phyloP scores from a whole-genome alignment of 1,140 invertebrate species.

The Acromyrmex charruanus region DNA sequence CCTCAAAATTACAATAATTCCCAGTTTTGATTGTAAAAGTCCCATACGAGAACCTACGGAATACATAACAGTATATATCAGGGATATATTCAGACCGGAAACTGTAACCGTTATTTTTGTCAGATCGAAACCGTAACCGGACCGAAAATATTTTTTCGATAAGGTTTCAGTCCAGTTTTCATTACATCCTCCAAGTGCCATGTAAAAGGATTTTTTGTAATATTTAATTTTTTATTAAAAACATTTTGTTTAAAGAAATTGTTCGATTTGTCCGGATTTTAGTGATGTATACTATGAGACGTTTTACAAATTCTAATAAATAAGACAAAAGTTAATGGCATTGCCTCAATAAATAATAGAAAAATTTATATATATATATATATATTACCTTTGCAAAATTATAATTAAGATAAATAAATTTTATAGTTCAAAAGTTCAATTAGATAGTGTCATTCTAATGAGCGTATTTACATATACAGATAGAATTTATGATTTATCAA shows the following conservation, averaged over 20 bases:
- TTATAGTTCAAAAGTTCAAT: not conserved
- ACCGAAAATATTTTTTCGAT: too few species aligned
- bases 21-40: constrained; percentile 78
- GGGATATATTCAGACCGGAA: too few species aligned
- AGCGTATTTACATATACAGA: not conserved
- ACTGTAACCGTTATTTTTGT: too few species aligned
- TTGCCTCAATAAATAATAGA: not conserved
- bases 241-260: too few species aligned
- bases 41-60: constrained; percentile 73
- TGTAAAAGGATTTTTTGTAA: too few species aligned
- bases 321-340: not conserved
- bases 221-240: too few species aligned
- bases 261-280: too few species aligned
- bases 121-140: too few species aligned
- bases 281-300: not conserved
- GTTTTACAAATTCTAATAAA: constrained; percentile 15
- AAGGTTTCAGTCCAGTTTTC: too few species aligned
- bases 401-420: not conserved
- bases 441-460: not conserved
- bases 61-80: not conserved
- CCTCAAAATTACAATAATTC: constrained; percentile 71
- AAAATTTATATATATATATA: not conserved
- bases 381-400: not conserved
- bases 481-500: not conserved
- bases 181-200: too few species aligned